These are phyloP conservation scores for Etia nguti DNA, from an alignment of 2,113 vertebrate species.

Conservation along the genomic window DNA sequence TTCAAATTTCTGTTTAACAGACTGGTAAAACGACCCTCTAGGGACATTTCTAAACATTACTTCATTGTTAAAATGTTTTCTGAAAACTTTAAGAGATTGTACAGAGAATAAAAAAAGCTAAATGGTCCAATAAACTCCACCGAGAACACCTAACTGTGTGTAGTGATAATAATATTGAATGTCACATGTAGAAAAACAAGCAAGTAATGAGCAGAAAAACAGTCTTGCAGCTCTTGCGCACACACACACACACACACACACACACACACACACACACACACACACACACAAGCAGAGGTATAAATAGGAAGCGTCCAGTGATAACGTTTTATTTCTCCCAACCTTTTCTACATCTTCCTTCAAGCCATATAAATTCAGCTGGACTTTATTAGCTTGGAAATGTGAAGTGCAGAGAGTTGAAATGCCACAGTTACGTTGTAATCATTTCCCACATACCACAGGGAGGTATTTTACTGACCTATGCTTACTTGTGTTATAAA, in stretches of 20 bases:
- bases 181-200: neutral
- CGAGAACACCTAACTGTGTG: neutral
- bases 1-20: neutral
- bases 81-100: neutral
- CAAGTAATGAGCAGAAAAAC: neutral
- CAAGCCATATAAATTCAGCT: neutral
- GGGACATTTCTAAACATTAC: neutral
- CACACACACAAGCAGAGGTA: neutral
- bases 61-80: neutral
- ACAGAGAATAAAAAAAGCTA: neutral
- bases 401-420: neutral
- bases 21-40: neutral
- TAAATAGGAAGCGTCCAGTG: neutral
- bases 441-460: neutral
- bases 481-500: neutral
- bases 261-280: neutral
- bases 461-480: constrained; percentile 12
- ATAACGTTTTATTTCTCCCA: neutral
- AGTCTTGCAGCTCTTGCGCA: neutral
- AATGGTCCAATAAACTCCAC: neutral
- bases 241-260: neutral
- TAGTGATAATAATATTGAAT: neutral
- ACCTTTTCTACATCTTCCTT: neutral
- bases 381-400: neutral
- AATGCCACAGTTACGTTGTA: neutral